Base-by-base conservation (phyloP, 2,888 invertebrate genomes). In the Cremastinae sp. region DNA sequence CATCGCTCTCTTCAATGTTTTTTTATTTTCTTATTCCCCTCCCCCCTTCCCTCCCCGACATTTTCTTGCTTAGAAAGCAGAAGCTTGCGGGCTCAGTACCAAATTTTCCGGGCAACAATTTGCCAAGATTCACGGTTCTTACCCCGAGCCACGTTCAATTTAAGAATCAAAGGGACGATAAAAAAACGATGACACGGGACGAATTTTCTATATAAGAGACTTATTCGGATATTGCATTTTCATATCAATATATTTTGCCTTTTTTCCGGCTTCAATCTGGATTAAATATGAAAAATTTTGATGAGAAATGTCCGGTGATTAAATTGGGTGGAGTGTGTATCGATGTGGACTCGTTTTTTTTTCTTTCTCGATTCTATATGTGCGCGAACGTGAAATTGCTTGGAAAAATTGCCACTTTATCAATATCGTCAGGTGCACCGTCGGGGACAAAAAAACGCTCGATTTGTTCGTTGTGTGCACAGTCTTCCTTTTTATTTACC, bases 81-180 rank as follows among this genome's bases (percentile, higher is more conserved):
- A 1, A 34, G 16, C 43, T 70, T 43, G 20, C 59, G 12, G 41
- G 28, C 28, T 59, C 28, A 28, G n/a, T 10, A 14, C n/a, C 28
- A 41, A 56, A 58, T 54, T 16, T 69, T 59, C 28, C 49, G n/a
- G 14, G 1, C 51, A 59, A 69, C 59, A 59, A 59, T 69, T 69
- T 69, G 5, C 22, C 3, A 12, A 12, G 47, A 34, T 56, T 66
- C 34, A 66, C 66, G 12, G 43, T 28, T 65, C 43, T 62, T 62
- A 16, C 20, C 20, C 34, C 8, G 12, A 38, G 34, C 9, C 62
- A 49, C 36, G 49, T 49, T 62, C 62, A 62, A 62, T 62, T 62
- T 49, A 12, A 18, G 8, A 49, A 62, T 62, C 49, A 62, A 62
- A 16, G 20, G 0, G 18, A 36, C 0, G 3, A 34, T 14, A 41